Evolutionary conservation across 2,113 vertebrate species (phyloP), one percentile per base, ranked within the genome.

Genomic region (Saguinus midas): DNA sequence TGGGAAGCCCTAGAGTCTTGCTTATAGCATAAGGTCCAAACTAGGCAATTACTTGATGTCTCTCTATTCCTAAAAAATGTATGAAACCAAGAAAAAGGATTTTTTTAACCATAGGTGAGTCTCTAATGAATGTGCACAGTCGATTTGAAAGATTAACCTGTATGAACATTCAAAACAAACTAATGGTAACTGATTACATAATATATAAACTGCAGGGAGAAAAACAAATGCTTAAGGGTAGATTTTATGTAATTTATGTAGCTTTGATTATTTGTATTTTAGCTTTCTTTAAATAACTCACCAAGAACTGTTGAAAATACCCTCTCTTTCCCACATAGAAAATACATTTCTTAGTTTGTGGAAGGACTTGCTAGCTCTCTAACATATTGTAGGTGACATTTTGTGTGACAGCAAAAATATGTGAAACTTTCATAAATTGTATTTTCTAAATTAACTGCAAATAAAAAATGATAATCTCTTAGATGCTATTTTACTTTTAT

Each of bases 241-340:
- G 43, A 76, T 76, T 45, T 96, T 89, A 84, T 93, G 58, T 87
- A 96, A 97, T 88, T 93, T 94, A 75, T 91, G 27, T 85, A 96
- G 82, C 43, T 90, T 86, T 96, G 81, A 91, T 93, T 97, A 89
- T 97, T 97, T 97, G 87, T 89, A 32, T 66, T 91, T 96, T 87
- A 95, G 29, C 75, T 89, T 97, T 97, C 93, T 83, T 96, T 94
- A 94, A 97, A 95, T 97, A 97, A 76, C 88, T 86, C 68, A 88
- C 57, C 20, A 94, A 66, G 84, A 95, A 73, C 92, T 75, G 61
- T 89, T 91, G 61, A 81, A 96, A 96, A 96, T 64, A 50, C 23
- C 32, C 20, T 76, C 29, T 95, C 70, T 93, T 91, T 96, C 50
- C 57, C 27, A 75, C 61, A 93, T 82, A 90, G 79, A 95, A 96